Percentiles rank a stretch among this genome's conserved stretches.
Conservation (phyloP, 2,113 vertebrate species). For the Climacteris rufus region DNA sequence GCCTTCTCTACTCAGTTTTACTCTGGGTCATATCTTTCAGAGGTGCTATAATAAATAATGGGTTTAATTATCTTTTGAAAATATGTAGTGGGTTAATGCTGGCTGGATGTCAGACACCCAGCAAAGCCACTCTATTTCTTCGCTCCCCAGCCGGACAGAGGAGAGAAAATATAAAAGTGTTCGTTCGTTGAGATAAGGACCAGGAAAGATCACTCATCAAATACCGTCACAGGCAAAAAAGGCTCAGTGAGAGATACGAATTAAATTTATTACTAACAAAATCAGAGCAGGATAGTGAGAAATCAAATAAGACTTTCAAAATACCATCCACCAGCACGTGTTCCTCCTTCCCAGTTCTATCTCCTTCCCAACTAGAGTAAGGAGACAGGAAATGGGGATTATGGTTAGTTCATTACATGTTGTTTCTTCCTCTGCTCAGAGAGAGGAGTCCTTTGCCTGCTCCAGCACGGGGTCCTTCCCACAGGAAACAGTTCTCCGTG, state of each 20-base stretch:
- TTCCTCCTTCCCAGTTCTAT: not conserved
- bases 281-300: not conserved
- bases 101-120: not conserved
- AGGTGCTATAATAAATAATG: not conserved
- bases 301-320: not conserved
- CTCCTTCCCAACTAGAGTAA: fast-evolving
- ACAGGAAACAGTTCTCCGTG: not conserved
- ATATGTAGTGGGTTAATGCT: not conserved
- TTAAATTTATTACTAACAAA: not conserved
- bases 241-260: not conserved
- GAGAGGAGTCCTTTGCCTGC: not conserved
- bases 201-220: not conserved
- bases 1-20: not conserved
- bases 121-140: not conserved
- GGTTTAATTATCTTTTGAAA: not conserved
- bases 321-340: not conserved
- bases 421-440: not conserved
- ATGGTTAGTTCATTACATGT: not conserved
- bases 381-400: not conserved
- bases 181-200: not conserved
- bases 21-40: not conserved
- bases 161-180: not conserved
- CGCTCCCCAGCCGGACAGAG: fast-evolving
- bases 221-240: not conserved
- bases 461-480: too few relatives aligned